Percentiles rank a stretch among this genome's conserved stretches.
These are phyloP conservation scores for Pristionchus japonicus DNA, from an alignment of 2,888 invertebrate genomes.

Conservation along the genomic window DNA sequence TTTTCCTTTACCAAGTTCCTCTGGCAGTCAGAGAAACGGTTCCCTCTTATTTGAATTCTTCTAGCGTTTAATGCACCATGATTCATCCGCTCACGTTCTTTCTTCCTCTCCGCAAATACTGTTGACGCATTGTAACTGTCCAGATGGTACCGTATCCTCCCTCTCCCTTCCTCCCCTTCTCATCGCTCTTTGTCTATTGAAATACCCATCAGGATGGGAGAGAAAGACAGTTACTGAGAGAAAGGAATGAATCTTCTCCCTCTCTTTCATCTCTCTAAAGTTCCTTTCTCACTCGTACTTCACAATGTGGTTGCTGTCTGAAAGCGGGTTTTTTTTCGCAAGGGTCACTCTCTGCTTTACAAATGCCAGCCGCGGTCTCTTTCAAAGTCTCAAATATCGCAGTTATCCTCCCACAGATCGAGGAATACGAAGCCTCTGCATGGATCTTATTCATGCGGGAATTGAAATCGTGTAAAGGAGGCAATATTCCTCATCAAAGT, in stretches of 20 bases:
- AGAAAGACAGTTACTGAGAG: not conserved
- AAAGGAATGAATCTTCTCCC: not conserved
- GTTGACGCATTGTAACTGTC: too few species aligned
- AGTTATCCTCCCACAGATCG: too few species aligned
- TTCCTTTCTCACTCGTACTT: not conserved
- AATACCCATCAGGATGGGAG: not conserved
- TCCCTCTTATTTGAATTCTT: not conserved
- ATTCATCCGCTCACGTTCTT: not conserved
- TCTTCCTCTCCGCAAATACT: not conserved
- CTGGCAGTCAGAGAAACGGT: not conserved
- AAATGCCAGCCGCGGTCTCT: not conserved
- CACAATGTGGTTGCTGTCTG: too few species aligned
- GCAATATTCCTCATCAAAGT: too few species aligned
- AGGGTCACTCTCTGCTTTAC: not conserved
- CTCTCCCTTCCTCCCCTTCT: not conserved
- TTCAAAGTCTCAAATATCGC: too few species aligned
- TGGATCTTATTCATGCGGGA: too few species aligned
- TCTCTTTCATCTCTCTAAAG: not conserved
- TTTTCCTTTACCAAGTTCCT: not conserved
- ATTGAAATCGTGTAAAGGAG: too few species aligned
- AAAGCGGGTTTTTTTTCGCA: not conserved
- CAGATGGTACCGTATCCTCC: not conserved
- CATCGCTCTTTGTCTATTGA: not conserved
- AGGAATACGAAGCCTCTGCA: too few species aligned
- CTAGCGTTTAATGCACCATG: not conserved